Evolutionary conservation across 2,797 vertebrate species (phyloP).

Genomic region (Channa striata): DNA sequence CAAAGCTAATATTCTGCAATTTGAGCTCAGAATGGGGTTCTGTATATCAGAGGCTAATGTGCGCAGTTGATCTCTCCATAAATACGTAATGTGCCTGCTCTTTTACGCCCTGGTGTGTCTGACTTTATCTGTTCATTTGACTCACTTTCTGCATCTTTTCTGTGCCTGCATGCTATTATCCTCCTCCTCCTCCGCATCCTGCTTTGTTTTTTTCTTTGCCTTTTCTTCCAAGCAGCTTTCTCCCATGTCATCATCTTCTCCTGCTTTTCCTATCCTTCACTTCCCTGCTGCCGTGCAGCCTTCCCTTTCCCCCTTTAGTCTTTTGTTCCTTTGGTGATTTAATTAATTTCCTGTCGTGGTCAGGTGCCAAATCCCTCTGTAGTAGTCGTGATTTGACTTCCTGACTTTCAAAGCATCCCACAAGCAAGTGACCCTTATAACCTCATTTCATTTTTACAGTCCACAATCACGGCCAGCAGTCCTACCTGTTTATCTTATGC

Average conservation of each 20-base stretch:
- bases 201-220: not conserved
- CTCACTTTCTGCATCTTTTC: not conserved
- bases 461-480: no score
- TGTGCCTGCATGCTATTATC: not conserved
- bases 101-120: constrained; percentile 11
- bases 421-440: no score
- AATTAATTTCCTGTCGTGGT: no score
- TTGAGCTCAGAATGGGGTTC: constrained; percentile 47
- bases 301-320: no score
- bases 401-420: no score
- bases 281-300: not conserved
- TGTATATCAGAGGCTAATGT: constrained; percentile 38
- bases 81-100: constrained; percentile 27
- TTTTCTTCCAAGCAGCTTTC: not conserved
- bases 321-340: no score
- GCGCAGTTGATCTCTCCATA: constrained; percentile 13
- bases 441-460: no score
- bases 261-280: not conserved
- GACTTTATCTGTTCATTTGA: constrained; percentile 21
- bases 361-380: no score
- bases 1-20: constrained; percentile 61
- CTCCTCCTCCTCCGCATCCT: not conserved
- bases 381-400: no score
- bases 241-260: not conserved
- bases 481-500: no score